These are phyloP conservation scores for Semaprochilodus insignis DNA, from an alignment of 2,797 vertebrate genomes.

Conservation along the genomic window DNA sequence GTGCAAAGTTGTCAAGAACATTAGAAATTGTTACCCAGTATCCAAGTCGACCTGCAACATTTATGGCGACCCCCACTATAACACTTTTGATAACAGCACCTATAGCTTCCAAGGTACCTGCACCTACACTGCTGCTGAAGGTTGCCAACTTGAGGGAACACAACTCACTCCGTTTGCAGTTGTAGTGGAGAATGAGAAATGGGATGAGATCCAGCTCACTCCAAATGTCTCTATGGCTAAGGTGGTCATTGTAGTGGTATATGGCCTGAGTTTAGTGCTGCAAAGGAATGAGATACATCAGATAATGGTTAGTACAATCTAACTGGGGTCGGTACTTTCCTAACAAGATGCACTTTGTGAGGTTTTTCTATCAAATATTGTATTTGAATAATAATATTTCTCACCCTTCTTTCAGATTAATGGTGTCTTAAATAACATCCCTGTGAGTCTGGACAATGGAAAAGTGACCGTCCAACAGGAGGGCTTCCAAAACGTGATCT, in stretches of 20 bases:
- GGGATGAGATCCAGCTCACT: not conserved
- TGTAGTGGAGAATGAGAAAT: slow-evolving; percentile 38
- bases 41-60: slow-evolving; percentile 60
- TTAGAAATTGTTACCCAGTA: not conserved
- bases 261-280: slow-evolving; percentile 14
- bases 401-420: slow-evolving; percentile 10
- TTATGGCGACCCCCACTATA: slow-evolving; percentile 72
- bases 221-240: slow-evolving; percentile 39
- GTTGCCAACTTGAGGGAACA: slow-evolving; percentile 12
- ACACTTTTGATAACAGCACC: slow-evolving; percentile 69
- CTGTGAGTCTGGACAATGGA: slow-evolving; percentile 67
- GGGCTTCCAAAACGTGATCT: slow-evolving; percentile 65
- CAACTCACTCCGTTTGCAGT: slow-evolving; percentile 35
- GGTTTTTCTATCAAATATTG: not conserved
- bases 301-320: slow-evolving; percentile 11
- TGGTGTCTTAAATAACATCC: slow-evolving; percentile 66
- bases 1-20: not conserved
- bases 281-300: slow-evolving; percentile 11
- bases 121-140: slow-evolving; percentile 62
- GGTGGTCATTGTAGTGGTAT: slow-evolving; percentile 15
- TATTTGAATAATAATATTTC: not conserved
- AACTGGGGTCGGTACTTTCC: not conserved
- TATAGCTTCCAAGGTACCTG: slow-evolving; percentile 78
- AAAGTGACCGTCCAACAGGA: slow-evolving; percentile 73
- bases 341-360: not conserved